Evolutionary conservation across 37 sponge, comb jelly and placozoan species (phyloP), one percentile per base, ranked within the genome.

Genomic region (Halisarca cf. caerulea): DNA sequence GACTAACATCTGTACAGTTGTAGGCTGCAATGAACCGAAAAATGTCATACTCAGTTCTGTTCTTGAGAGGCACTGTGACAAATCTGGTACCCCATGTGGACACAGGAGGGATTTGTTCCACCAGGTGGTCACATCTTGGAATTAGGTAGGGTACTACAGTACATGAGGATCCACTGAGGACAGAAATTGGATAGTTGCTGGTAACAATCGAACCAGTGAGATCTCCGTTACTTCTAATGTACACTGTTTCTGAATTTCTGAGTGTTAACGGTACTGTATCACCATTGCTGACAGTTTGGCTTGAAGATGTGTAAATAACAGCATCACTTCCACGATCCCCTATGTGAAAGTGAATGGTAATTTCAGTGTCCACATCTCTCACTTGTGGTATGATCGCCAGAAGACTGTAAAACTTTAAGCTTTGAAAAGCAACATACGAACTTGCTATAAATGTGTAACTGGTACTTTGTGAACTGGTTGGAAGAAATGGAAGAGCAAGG

Each of bases 71-170:
- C 3, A 78, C 82, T n/a, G 62, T 53, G 23, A 89, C 81, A 53
- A 86, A 89, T 6, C 35, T 11, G 17, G 58, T 75, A 17, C 90
- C 90, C 72, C 74, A 86, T 3, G 64, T 58, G 30, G 38, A 54
- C 28, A 79, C 57, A 20, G 83, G 79, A 0, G 91, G 91, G n/a
- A 90, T 44, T 44, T 90, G 91, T 39, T 90, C 91, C 3, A 90
- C 64, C 9, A 90, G 58, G 45, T 83, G 83, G 58, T 90, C 91
- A 82, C 91, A 90, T 33, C 53, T 40, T 37, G 79, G 61, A 6
- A 43, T 28, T 9, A 24, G 44, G 44, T 20, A 37, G 18, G 77
- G 77, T 0, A 74, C 45, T 23, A 36, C 24, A 17, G 77, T 15
- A 41, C 77, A 74, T 15, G 32, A 20, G 24, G 36, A n/a, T 11